These are phyloP conservation scores for Chaenogobius annularis DNA, from an alignment of 2,113 vertebrate species.

Conservation along the genomic window DNA sequence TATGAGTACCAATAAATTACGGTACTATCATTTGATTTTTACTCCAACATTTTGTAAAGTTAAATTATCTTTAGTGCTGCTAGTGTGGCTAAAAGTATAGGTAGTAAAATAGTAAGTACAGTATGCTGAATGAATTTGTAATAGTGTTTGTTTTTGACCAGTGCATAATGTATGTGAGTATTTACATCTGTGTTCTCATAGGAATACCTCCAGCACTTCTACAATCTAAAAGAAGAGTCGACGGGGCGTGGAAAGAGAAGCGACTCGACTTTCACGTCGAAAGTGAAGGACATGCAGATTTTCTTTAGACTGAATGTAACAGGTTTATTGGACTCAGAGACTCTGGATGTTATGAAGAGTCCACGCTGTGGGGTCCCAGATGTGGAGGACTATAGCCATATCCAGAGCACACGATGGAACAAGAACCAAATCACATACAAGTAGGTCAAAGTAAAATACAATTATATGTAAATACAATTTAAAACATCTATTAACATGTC, in stretches of 20 bases:
- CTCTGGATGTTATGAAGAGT: slow-evolving; percentile 68
- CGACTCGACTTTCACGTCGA: slow-evolving; percentile 60
- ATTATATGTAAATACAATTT: background rate
- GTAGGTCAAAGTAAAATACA: slow-evolving; percentile 34
- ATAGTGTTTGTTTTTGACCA: background rate
- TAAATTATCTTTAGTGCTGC: too few relatives aligned
- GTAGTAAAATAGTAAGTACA: background rate
- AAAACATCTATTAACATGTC: background rate
- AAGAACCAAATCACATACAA: slow-evolving; percentile 76
- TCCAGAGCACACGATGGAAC: slow-evolving; percentile 64
- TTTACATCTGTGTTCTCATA: slow-evolving; percentile 20
- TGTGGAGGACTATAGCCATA: slow-evolving; percentile 69
- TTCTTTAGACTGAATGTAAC: slow-evolving; percentile 77
- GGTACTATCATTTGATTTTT: too few relatives aligned
- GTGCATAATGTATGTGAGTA: background rate
- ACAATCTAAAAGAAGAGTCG: slow-evolving; percentile 59
- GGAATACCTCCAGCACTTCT: slow-evolving; percentile 76
- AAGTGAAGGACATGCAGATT: slow-evolving; percentile 77
- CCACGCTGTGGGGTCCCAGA: slow-evolving; percentile 79
- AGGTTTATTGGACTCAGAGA: slow-evolving; percentile 66
- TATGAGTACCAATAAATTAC: too few relatives aligned
- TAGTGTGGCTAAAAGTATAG: too few relatives aligned
- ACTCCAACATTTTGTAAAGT: too few relatives aligned
- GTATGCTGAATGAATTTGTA: too few relatives aligned
- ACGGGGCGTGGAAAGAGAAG: slow-evolving; percentile 63